These are phyloP conservation scores for Cephus sareptanus DNA, from an alignment of 2,888 invertebrate genomes.

Conservation along the genomic window DNA sequence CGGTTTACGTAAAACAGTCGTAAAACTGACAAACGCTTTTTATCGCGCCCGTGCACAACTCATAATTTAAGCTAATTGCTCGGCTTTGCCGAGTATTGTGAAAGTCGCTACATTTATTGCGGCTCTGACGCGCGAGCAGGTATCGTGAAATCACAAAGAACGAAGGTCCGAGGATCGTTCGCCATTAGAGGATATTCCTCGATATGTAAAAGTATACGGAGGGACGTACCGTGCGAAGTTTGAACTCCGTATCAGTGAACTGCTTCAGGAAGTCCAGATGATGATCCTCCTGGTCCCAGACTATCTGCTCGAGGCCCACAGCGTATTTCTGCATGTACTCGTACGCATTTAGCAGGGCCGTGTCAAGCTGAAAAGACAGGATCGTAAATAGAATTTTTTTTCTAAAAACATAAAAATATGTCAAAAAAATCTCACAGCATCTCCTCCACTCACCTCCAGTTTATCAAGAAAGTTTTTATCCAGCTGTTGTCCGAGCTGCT, in stretches of 20 bases:
- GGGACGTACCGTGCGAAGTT: constrained; percentile 69
- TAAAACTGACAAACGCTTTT: constrained; percentile 43
- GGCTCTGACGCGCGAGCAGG: neutral
- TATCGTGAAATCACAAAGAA: constrained; percentile 17
- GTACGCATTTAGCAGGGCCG: constrained; percentile 72
- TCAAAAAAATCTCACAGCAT: neutral
- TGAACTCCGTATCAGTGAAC: constrained; percentile 72
- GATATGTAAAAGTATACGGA: neutral
- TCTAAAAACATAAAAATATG: neutral
- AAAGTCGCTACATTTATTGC: constrained; percentile 24
- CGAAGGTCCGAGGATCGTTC: constrained; percentile 26
- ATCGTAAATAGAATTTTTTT: neutral
- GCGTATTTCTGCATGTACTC: constrained; percentile 78
- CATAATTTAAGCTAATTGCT: constrained; percentile 34
- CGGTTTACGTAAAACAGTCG: constrained; percentile 40
- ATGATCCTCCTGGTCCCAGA: constrained; percentile 71
- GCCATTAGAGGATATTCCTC: constrained; percentile 22
- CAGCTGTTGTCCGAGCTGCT: constrained; percentile 65
- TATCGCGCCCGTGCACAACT: constrained; percentile 23
- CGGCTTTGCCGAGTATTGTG: constrained; percentile 29
- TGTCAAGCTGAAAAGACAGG: constrained; percentile 66
- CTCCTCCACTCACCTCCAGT: constrained; percentile 64
- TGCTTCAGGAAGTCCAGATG: constrained; percentile 67
- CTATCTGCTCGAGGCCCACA: constrained; percentile 76
- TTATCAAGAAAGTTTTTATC: constrained; percentile 62